phyloP scores from a whole-genome alignment of 2,797 vertebrate genomes.

The Sebastolobus alascanus region DNA sequence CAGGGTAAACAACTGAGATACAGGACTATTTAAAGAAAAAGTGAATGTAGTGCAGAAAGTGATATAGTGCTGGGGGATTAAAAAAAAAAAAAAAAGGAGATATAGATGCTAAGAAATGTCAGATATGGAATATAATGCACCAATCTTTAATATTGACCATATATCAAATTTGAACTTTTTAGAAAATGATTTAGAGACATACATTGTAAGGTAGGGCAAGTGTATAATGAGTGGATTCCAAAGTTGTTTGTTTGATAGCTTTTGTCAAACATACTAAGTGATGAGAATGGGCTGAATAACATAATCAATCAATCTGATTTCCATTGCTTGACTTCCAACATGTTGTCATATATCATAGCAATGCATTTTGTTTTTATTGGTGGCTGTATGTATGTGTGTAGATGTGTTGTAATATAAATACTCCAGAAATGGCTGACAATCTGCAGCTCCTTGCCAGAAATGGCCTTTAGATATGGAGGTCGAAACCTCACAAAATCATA shows the following conservation, averaged over 20 bases:
- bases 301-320: neutral
- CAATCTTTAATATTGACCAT: fast-evolving
- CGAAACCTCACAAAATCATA: too few species aligned
- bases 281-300: neutral
- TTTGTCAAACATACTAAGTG: neutral
- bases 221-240: neutral
- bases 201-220: too few species aligned
- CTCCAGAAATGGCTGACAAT: neutral
- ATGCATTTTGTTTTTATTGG: neutral
- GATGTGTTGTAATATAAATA: neutral
- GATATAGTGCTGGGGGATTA: too few species aligned
- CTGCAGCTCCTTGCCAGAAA: neutral
- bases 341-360: neutral
- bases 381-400: neutral
- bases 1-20: too few species aligned
- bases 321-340: neutral
- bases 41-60: too few species aligned
- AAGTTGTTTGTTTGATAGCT: neutral
- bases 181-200: fast-evolving
- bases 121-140: neutral
- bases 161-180: neutral
- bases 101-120: too few species aligned
- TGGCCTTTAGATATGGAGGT: too few species aligned
- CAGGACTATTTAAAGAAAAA: too few species aligned
- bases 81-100: too few species aligned